Evolutionary conservation across 2,113 vertebrate species (phyloP).

Genomic region (Arvicanthis niloticus): DNA sequence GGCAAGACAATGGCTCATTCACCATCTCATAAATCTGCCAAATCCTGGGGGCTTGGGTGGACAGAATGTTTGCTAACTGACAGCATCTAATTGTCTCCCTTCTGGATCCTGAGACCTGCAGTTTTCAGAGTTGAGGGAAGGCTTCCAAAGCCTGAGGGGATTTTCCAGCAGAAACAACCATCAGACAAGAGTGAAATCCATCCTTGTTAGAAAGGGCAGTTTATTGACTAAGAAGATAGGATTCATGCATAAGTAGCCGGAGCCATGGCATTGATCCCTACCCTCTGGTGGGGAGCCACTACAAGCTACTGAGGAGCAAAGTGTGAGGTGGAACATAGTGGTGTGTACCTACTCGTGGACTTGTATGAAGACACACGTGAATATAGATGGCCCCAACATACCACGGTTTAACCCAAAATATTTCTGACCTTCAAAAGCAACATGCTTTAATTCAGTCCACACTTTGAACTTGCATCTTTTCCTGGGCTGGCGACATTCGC

Average conservation of each 20-base stretch:
- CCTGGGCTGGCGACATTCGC: not conserved
- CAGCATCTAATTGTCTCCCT: not conserved
- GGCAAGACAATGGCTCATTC: not conserved
- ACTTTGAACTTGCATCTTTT: not conserved
- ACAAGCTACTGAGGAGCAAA: fast-evolving
- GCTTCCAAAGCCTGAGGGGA: not conserved
- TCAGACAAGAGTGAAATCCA: not conserved
- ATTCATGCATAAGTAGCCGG: fast-evolving
- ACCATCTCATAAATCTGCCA: not conserved
- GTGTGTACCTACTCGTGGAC: no score
- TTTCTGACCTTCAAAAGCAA: not conserved
- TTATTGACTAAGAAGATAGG: not conserved
- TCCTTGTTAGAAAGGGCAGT: not conserved
- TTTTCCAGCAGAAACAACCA: not conserved
- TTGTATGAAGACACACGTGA: no score
- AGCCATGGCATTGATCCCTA: fast-evolving
- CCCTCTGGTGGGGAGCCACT: not conserved
- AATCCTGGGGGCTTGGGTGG: not conserved
- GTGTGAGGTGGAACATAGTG: not conserved
- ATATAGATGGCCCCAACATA: not conserved
- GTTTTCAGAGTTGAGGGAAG: not conserved
- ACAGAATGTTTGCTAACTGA: not conserved
- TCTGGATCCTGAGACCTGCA: not conserved
- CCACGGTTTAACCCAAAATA: not conserved
- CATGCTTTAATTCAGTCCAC: not conserved